Percentiles rank a stretch among this genome's conserved stretches.
Conservation (phyloP, 1,140 invertebrate species). For the Chlorops oryzae region DNA sequence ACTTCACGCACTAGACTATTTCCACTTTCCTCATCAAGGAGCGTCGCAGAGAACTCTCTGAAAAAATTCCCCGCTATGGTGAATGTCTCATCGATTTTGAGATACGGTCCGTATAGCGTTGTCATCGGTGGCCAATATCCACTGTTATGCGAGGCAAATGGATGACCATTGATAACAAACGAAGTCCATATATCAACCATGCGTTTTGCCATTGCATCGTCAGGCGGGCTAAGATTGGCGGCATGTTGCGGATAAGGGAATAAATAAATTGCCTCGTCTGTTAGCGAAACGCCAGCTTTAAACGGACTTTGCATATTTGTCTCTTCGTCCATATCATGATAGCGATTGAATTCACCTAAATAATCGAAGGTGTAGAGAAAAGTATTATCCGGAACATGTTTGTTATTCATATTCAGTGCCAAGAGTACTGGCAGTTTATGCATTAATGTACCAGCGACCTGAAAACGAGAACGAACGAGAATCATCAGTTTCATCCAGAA, state of each 20-base stretch:
- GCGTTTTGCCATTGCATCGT: slow-evolving; percentile 33
- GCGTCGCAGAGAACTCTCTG: slow-evolving; percentile 38
- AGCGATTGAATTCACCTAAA: slow-evolving; percentile 42
- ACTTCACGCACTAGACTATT: slow-evolving; percentile 37
- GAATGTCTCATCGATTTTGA: slow-evolving; percentile 42
- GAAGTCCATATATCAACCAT: slow-evolving; percentile 46
- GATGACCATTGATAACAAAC: slow-evolving; percentile 42
- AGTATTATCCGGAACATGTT: slow-evolving; percentile 38
- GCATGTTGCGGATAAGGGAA: slow-evolving; percentile 44
- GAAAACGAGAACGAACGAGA: background rate
- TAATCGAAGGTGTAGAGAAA: slow-evolving; percentile 46
- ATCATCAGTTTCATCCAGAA: background rate
- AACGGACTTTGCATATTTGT: slow-evolving; percentile 47
- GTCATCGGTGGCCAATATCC: slow-evolving; percentile 46
- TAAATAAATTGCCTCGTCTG: slow-evolving; percentile 41
- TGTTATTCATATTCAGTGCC: slow-evolving; percentile 44
- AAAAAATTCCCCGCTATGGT: slow-evolving; percentile 41
- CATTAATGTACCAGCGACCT: slow-evolving; percentile 43
- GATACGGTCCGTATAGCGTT: slow-evolving; percentile 40
- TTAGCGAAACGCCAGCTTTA: slow-evolving; percentile 38
- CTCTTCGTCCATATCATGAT: slow-evolving; percentile 40
- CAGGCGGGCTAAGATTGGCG: slow-evolving; percentile 32
- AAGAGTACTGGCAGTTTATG: slow-evolving; percentile 42
- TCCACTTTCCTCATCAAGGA: slow-evolving; percentile 33
- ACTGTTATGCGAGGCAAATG: slow-evolving; percentile 26